Conservation (phyloP, 2,888 invertebrate species). For the Lepidochrysops patricia region DNA sequence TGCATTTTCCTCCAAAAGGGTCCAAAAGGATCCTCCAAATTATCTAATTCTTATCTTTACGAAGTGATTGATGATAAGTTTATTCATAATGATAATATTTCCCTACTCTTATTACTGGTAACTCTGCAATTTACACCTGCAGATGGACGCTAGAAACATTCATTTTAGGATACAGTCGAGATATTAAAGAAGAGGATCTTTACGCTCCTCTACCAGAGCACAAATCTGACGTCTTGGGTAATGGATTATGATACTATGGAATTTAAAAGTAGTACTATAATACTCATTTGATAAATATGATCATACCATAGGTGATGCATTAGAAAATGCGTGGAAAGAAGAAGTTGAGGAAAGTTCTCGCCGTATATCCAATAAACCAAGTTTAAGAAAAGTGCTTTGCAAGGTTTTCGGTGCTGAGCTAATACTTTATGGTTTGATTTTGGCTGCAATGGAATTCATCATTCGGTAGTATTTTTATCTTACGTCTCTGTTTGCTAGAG, state of each 20-base stretch:
- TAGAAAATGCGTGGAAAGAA: slow-evolving; percentile 76
- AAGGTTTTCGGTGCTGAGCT: slow-evolving; percentile 77
- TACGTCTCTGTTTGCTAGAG: background rate
- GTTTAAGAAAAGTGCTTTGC: slow-evolving; percentile 73
- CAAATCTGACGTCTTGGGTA: slow-evolving; percentile 72
- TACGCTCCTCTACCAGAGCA: slow-evolving; percentile 80
- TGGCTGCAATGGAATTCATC: slow-evolving; percentile 77
- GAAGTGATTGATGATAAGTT: no score
- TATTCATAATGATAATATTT: no score
- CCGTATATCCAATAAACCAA: slow-evolving; percentile 60
- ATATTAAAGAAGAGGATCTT: slow-evolving; percentile 79
- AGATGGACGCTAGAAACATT: slow-evolving; percentile 83
- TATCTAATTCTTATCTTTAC: no score
- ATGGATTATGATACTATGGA: no score
- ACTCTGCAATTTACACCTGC: slow-evolving; percentile 26
- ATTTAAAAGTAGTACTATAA: no score
- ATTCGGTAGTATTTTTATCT: slow-evolving; percentile 61
- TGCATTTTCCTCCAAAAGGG: no score
- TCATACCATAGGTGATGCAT: slow-evolving; percentile 67
- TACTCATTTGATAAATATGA: no score
- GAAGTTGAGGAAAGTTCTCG: slow-evolving; percentile 56
- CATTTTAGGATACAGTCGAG: slow-evolving; percentile 78
- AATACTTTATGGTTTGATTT: slow-evolving; percentile 76
- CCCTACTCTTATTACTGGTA: background rate
- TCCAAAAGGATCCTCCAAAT: no score